phyloP scores from a whole-genome alignment of 2,797 vertebrate genomes.

The Eutrigla gurnardus region DNA sequence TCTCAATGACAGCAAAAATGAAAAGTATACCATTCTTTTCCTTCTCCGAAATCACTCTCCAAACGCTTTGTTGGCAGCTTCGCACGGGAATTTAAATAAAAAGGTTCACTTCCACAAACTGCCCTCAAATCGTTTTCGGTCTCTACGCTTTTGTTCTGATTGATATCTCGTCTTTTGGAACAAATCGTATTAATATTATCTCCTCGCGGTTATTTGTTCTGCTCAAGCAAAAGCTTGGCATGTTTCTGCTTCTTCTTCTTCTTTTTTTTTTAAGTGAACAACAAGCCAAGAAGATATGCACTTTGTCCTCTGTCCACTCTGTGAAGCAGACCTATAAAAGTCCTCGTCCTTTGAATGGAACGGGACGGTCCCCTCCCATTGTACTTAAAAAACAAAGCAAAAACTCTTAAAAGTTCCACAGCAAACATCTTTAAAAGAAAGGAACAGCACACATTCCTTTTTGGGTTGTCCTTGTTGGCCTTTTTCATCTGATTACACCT shows the following conservation, averaged over 20 bases:
- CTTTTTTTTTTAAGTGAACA: constrained; percentile 38
- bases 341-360: constrained; percentile 66
- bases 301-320: constrained; percentile 64
- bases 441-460: constrained; percentile 33
- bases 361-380: constrained; percentile 45
- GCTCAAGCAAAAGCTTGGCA: constrained; percentile 23
- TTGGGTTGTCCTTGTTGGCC: constrained; percentile 7
- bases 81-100: constrained; percentile 51
- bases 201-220: constrained; percentile 43
- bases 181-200: constrained; percentile 40
- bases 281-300: constrained; percentile 41
- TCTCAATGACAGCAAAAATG: constrained; percentile 47
- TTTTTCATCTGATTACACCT: constrained; percentile 22
- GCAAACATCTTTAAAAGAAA: constrained; percentile 73
- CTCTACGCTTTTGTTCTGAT: constrained; percentile 38
- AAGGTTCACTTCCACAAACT: constrained; percentile 44
- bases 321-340: constrained; percentile 66
- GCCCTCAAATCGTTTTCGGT: constrained; percentile 22
- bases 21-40: constrained; percentile 42
- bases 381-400: constrained; percentile 7
- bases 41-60: constrained; percentile 30
- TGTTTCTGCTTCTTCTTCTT: constrained; percentile 1
- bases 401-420: constrained; percentile 44
- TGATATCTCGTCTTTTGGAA: constrained; percentile 36
- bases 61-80: constrained; percentile 39